Evolutionary conservation across 1,140 invertebrate species (phyloP), one percentile per base, ranked within the genome.

Genomic region (Caerostris darwini): DNA sequence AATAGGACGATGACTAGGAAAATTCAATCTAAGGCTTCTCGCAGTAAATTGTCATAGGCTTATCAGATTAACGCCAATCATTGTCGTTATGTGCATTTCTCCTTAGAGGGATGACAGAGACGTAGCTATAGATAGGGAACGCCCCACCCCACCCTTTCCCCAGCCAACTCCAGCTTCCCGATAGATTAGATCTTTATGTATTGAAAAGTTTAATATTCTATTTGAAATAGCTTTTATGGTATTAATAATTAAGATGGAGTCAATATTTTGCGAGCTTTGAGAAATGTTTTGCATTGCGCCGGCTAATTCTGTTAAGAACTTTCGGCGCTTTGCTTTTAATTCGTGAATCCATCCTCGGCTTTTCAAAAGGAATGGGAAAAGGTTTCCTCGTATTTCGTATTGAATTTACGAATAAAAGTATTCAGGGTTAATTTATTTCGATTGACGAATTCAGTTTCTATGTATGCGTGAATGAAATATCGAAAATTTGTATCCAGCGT

Each of bases 61-160:
- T 88, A 88, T 88, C 3, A 61, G 86, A 88, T 88, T 88, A 88
- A 59, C 53, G 86, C 64, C 86, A 88, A 12, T 88, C 86, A 88
- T 64, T 53, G 58, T 64, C 58, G 50, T 53, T 50, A 19, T 64
- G 50, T 88, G 86, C 59, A 10, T 88, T 64, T 67, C 86, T 88
- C 58, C 56, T 53, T 57, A 88, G 61, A 88, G 56, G 50, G 71
- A 71, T 17, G 69, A 12, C 34, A 34, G 69, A 19, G 71, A 10
- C 12, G 19, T 3, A 67, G 71, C 34, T 14, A 77, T 77, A 77
- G 71, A 77, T 53, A 77, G 71, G 34, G 34, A 12, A 53, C 34
- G 71, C 8, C 8, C 71, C 82, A 83, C 34, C 82, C 53, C 56
- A 57, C 34, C 34, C 34, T 2, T 34, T 34, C 2, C 34, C 2